These are phyloP conservation scores for Drosophila demipolita DNA, from an alignment of 2,888 invertebrate genomes.

Conservation along the genomic window DNA sequence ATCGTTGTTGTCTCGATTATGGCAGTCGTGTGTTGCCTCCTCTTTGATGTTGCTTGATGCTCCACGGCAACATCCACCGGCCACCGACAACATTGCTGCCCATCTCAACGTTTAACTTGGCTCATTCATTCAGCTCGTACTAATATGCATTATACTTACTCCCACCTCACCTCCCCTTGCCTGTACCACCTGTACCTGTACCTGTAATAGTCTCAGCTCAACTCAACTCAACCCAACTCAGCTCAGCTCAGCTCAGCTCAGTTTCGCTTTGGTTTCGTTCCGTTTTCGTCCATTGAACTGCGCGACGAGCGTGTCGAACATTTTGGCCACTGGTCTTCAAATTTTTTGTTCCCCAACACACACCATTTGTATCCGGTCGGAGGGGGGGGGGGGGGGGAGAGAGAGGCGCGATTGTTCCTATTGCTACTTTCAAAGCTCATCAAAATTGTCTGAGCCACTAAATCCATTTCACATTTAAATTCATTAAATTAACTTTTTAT, in stretches of 20 bases:
- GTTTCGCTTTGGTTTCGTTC: slow-evolving; percentile 30
- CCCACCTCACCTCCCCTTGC: background rate
- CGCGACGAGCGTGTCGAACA: slow-evolving; percentile 56
- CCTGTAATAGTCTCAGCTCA: background rate
- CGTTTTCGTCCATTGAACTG: slow-evolving; percentile 58
- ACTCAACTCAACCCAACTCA: no score
- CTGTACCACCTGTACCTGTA: slow-evolving; percentile 10
- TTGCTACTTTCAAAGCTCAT: background rate
- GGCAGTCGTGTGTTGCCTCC: slow-evolving; percentile 76
- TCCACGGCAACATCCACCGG: slow-evolving; percentile 20
- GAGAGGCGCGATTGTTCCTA: background rate
- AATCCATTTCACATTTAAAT: background rate
- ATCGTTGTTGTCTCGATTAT: slow-evolving; percentile 73
- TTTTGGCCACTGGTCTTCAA: slow-evolving; percentile 61
- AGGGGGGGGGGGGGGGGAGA: background rate
- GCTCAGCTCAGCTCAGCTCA: background rate
- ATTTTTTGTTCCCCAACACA: slow-evolving; percentile 2
- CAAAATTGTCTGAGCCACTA: background rate
- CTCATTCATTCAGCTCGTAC: slow-evolving; percentile 53
- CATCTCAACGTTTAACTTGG: slow-evolving; percentile 51
- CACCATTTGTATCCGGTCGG: background rate
- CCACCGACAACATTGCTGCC: slow-evolving; percentile 38
- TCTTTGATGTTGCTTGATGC: slow-evolving; percentile 70
- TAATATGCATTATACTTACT: slow-evolving; percentile 43
- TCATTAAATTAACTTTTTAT: background rate